These are phyloP conservation scores for Phalloptychus januarius DNA, from an alignment of 2,797 vertebrate genomes.

Conservation along the genomic window DNA sequence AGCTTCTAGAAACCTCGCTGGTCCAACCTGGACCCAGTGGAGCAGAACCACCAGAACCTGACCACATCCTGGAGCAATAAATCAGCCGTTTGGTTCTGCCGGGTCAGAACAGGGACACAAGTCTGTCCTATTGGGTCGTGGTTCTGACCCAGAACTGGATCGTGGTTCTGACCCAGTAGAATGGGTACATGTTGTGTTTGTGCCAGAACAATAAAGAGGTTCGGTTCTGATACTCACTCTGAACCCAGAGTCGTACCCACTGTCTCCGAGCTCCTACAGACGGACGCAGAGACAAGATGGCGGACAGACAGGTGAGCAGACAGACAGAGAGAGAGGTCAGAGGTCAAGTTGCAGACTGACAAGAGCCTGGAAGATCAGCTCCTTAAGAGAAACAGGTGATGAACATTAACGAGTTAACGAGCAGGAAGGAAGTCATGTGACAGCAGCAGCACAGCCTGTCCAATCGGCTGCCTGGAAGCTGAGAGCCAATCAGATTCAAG, in stretches of 20 bases:
- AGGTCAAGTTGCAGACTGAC: conserved; percentile 44
- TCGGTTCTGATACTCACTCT: conserved; percentile 79
- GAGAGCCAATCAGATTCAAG: background rate
- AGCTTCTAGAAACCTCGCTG: background rate
- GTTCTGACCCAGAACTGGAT: background rate
- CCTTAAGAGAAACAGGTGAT: background rate
- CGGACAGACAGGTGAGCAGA: conserved; percentile 52
- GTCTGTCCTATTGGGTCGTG: background rate
- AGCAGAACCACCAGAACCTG: background rate
- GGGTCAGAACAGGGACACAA: too few relatives aligned
- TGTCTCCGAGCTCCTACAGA: conserved; percentile 76
- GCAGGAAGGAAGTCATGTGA: background rate
- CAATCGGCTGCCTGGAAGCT: background rate
- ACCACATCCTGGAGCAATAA: background rate
- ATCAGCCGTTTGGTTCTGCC: background rate
- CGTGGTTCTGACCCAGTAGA: background rate
- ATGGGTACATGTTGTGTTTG: background rate
- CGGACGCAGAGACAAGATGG: conserved; percentile 50
- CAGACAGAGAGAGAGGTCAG: conserved; percentile 50
- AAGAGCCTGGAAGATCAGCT: conserved; percentile 28
- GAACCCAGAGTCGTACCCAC: conserved; percentile 73
- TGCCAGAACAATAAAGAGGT: conserved; percentile 19
- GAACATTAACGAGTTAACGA: background rate
- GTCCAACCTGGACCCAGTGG: background rate
- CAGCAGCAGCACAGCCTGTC: background rate